Evolutionary conservation across 2,888 invertebrate genomes (phyloP), one percentile per base, ranked within the genome.

Genomic region (Limnephilus lunatus): DNA sequence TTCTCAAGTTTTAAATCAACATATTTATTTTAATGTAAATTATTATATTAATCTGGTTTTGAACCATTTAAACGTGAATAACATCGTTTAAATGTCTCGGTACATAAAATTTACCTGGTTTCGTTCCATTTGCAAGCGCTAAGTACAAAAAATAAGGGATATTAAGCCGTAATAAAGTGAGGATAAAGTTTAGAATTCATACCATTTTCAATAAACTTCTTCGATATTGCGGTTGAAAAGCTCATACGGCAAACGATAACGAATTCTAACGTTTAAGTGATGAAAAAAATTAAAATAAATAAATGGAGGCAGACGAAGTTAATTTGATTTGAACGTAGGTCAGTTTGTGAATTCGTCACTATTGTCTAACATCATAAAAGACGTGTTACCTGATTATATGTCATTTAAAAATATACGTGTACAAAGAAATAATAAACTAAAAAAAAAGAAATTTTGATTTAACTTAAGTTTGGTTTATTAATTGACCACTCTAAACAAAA

Each of bases 171-270:
- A 68, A 68, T 68, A 68, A 68, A 68, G 68, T 68, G 68, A 68
- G 68, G 9, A 68, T 68, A 68, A 68, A 68, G 68, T n/a, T 68
- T 68, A 68, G 68, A 68, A 68, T n/a, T 68, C 68, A 9, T n/a
- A 68, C n/a, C 68, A 68, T 68, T 68, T 68, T 68, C 68, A 68
- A 68, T 68, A 68, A 68, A 68, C 68, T 68, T 68, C 68, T n/a
- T 68, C 25, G 68, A 68, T 68, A 68, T 68, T 25, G 68, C 68
- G 68, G 68, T 68, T 68, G 68, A 68, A 68, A 68, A 68, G 68
- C 68, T 25, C 68, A 68, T 25, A 68, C 68, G 25, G 68, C 68
- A 68, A 68, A 68, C 68, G 68, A 25, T 68, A 68, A 68, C 68
- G 68, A 68, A 68, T 25, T 68, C n/a, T 68, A 25, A 68, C 68